Percentiles rank a stretch among this genome's conserved stretches.
Conservation (phyloP, 2,888 invertebrate species). For the Mongoloraphidia duomilia region DNA sequence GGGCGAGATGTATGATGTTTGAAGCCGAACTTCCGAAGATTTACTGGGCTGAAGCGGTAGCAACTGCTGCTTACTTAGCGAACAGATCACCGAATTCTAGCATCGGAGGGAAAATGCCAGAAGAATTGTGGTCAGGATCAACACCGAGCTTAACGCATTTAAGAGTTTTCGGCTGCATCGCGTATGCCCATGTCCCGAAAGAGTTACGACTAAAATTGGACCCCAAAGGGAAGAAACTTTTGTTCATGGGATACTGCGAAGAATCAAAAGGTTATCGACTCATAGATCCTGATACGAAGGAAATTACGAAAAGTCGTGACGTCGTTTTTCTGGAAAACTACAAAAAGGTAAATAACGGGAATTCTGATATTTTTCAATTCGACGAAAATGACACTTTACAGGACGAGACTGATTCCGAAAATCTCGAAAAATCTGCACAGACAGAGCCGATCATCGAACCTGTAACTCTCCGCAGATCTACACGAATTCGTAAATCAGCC, state of each 20-base stretch:
- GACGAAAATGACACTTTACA: too few species aligned
- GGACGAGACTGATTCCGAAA: too few species aligned
- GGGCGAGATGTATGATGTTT: conserved; percentile 12
- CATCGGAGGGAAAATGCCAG: conserved; percentile 15
- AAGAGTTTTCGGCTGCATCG: conserved; percentile 22
- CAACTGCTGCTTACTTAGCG: conserved; percentile 3
- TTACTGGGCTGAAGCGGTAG: conserved; percentile 19
- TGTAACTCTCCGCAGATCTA: too few species aligned
- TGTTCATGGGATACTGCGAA: conserved; percentile 22
- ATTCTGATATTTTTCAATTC: too few species aligned
- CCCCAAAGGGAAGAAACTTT: conserved; percentile 19
- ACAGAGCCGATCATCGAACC: too few species aligned
- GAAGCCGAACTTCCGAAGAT: conserved; percentile 13
- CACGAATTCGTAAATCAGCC: too few species aligned
- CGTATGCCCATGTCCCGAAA: conserved; percentile 20
- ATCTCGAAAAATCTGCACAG: too few species aligned
- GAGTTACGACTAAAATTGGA: conserved; percentile 19
- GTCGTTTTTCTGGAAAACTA: conserved; percentile 1
- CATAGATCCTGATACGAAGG: conserved; percentile 1
- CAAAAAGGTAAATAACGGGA: too few species aligned
- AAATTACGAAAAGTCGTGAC: neutral
- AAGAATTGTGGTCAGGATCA: conserved; percentile 20
- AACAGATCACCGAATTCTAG: neutral
- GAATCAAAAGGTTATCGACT: neutral
- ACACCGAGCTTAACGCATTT: conserved; percentile 22